Evolutionary conservation across 2,797 vertebrate species (phyloP).

Genomic region (Hydrophis major): DNA sequence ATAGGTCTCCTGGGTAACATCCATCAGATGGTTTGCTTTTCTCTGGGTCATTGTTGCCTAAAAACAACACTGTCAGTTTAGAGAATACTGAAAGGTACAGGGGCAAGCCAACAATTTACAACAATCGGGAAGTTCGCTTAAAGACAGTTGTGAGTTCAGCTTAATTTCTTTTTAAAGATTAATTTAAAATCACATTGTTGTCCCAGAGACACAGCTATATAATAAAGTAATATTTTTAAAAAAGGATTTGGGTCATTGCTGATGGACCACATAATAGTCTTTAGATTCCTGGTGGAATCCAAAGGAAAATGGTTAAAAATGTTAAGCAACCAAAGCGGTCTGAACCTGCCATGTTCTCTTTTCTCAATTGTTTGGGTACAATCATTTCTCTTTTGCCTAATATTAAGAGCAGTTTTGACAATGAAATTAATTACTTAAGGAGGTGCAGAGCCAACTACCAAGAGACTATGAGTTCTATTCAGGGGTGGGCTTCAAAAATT

Average conservation of each 20-base stretch:
- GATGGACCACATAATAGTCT: neutral
- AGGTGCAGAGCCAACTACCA: neutral
- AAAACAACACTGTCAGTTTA: conserved; percentile 13
- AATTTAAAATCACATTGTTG: neutral
- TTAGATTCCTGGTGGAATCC: neutral
- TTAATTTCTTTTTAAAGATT: neutral
- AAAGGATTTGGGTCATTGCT: neutral
- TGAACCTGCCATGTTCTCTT: neutral
- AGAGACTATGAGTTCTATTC: neutral
- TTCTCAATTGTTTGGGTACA: neutral
- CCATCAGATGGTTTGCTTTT: conserved; percentile 57
- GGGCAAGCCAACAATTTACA: neutral
- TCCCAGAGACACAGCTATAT: neutral
- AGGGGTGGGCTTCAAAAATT: too few species aligned
- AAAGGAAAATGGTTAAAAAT: neutral
- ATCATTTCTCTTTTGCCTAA: neutral
- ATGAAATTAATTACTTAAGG: neutral
- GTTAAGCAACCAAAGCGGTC: neutral
- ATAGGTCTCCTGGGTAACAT: conserved; percentile 65
- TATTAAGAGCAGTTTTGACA: neutral
- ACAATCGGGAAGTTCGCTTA: neutral
- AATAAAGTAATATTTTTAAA: neutral
- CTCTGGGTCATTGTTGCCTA: conserved; percentile 71
- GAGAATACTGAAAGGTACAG: neutral
- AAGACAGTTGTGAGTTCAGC: neutral